Evolutionary conservation across 2,797 vertebrate genomes (phyloP), one percentile per base, ranked within the genome.

Genomic region (Sandelia bainsii): DNA sequence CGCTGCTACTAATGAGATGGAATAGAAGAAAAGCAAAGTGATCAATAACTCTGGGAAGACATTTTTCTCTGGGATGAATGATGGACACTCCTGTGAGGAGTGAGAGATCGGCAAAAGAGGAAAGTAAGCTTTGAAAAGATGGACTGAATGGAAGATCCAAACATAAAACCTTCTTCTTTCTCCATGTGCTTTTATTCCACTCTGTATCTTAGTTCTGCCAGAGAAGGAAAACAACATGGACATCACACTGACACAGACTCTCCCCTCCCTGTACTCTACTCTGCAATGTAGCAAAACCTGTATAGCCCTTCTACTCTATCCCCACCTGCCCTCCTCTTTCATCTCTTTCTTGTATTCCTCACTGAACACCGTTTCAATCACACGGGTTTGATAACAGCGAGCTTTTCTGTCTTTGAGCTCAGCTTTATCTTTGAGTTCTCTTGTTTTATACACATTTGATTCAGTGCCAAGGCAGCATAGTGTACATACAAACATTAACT

Each of bases 251-350:
- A 77, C 29, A 54, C 68, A 71, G 46, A 74, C 60, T 53, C 70
- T 82, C 63, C 44, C 45, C 60, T 59, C 75, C 80, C 58, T 62
- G 34, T 78, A 58, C 62, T 79, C 76, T 82, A 85, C 86, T 89
- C 74, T 87, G 69, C 87, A 72, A 92, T 92, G 93, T 94, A 94
- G 94, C 94, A 94, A 89, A 80, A 82, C 64, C 68, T 23, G 44
- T 73, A 49, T 60, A 73, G 74, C 54, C 83, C 70, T 69, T 72
- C 14, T 76, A 62, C 40, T 77, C 44, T 46, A 17, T 67, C 53
- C 75, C 51, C 62, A 34, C 42, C 29, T 65, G 32, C 4, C 82
- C 60, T 71, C 50, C 32, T 70, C 63, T 51, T 48, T 76, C 73
- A 65, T 62, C 69, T 74, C 53, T 63, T 46, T 74, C 65, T 50